phyloP scores from a whole-genome alignment of 2,797 vertebrate species.

The Pyrocephalus nanus region DNA sequence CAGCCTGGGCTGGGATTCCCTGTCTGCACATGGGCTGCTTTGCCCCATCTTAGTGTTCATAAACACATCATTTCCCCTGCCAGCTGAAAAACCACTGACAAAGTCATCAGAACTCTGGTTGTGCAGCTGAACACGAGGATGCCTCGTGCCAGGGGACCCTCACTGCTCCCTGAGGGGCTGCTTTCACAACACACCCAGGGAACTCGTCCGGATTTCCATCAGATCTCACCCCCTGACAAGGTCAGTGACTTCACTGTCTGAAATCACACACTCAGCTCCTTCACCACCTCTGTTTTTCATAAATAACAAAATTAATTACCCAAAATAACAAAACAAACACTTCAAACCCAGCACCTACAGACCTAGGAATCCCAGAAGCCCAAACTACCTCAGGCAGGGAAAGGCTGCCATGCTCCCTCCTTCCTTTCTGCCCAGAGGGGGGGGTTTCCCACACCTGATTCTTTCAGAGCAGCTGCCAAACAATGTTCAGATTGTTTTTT shows the following conservation, averaged over 20 bases:
- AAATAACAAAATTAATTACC: neutral
- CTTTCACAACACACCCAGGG: rapidly evolving
- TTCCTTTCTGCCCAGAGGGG: neutral
- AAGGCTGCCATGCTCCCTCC: neutral
- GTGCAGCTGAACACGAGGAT: neutral
- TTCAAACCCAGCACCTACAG: neutral
- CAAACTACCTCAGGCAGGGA: neutral
- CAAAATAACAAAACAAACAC: rapidly evolving
- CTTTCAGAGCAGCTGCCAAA: neutral
- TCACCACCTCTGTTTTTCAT: rapidly evolving
- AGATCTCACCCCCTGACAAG: neutral
- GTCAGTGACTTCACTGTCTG: neutral
- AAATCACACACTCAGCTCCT: neutral
- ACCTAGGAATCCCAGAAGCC: rapidly evolving
- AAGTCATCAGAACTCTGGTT: neutral
- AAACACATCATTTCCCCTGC: neutral
- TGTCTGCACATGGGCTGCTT: neutral
- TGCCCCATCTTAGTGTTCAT: neutral
- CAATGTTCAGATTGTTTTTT: neutral
- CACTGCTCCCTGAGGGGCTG: neutral
- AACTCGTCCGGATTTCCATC: rapidly evolving
- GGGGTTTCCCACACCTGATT: rapidly evolving
- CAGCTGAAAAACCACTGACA: neutral
- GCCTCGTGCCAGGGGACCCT: neutral
- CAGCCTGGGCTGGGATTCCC: neutral